Evolutionary conservation across 2,797 vertebrate genomes (phyloP).

Genomic region (Coregonus suidteri): DNA sequence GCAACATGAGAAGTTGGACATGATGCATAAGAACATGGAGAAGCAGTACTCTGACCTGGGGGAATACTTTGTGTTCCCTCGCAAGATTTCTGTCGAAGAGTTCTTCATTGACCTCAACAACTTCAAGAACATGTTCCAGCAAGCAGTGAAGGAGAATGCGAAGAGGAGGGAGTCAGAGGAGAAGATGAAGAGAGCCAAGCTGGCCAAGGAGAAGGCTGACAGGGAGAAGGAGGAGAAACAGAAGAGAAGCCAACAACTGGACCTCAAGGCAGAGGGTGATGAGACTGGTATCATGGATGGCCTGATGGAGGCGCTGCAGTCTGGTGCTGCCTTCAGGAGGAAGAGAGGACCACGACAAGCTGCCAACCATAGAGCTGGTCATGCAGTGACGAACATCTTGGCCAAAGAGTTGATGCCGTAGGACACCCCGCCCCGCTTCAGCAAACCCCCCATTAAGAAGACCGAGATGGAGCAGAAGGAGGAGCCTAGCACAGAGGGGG

Average conservation of each 20-base stretch:
- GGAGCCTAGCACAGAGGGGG: slow-evolving; percentile 54
- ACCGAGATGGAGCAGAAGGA: slow-evolving; percentile 45
- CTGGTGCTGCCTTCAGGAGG: slow-evolving; percentile 79
- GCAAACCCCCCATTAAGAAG: slow-evolving; percentile 45
- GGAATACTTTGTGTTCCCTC: slow-evolving; percentile 80
- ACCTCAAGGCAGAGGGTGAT: slow-evolving; percentile 82
- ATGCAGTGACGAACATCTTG: slow-evolving; percentile 85
- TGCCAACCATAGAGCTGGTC: slow-evolving; percentile 84
- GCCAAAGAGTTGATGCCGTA: slow-evolving; percentile 88
- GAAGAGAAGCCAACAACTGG: slow-evolving; percentile 79
- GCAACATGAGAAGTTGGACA: slow-evolving; percentile 79
- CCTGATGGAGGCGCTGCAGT: slow-evolving; percentile 81
- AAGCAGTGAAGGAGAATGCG: slow-evolving; percentile 84
- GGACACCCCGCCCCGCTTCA: slow-evolving; percentile 52
- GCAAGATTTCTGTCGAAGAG: slow-evolving; percentile 80
- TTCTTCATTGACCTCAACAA: slow-evolving; percentile 85
- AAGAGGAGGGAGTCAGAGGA: slow-evolving; percentile 85
- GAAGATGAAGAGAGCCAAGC: slow-evolving; percentile 80
- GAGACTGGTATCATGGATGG: slow-evolving; percentile 84
- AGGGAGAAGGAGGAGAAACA: slow-evolving; percentile 83
- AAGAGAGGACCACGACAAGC: slow-evolving; percentile 83
- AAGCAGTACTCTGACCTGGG: slow-evolving; percentile 79
- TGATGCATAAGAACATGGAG: slow-evolving; percentile 87
- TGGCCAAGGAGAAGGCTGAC: slow-evolving; percentile 85
- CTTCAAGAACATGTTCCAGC: slow-evolving; percentile 88